phyloP scores from a whole-genome alignment of 2,113 vertebrate genomes.

The Cavia aperea region DNA sequence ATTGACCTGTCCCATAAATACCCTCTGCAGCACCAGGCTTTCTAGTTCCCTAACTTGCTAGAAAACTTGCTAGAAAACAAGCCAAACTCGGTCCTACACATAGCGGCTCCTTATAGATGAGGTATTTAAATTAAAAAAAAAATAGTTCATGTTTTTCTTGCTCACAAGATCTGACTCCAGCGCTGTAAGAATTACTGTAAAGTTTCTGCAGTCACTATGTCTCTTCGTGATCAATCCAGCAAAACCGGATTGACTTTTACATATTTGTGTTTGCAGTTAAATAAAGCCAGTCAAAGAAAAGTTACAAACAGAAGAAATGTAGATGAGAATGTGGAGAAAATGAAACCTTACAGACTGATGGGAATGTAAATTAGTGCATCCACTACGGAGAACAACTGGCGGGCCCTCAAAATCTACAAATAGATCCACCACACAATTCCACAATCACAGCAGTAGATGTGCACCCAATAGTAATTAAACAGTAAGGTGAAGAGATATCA shows the following conservation, averaged over 20 bases:
- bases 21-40: neutral
- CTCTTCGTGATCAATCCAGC: neutral
- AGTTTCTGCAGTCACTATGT: neutral
- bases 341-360: neutral
- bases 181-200: neutral
- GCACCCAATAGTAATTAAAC: neutral
- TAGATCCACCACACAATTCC: neutral
- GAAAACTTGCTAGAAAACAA: conserved; percentile 29
- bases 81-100: neutral
- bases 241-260: neutral
- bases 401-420: neutral
- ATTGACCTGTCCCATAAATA: neutral
- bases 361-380: neutral
- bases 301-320: neutral
- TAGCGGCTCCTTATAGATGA: neutral
- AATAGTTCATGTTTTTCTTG: neutral
- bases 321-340: neutral
- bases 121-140: neutral
- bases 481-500: neutral
- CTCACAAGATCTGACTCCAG: neutral
- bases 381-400: neutral
- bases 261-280: neutral
- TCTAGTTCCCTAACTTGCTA: conserved; percentile 12
- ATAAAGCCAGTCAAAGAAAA: neutral
- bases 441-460: neutral